Conservation (phyloP, 2,797 vertebrate species). For the Acrossocheilus fasciatus region DNA sequence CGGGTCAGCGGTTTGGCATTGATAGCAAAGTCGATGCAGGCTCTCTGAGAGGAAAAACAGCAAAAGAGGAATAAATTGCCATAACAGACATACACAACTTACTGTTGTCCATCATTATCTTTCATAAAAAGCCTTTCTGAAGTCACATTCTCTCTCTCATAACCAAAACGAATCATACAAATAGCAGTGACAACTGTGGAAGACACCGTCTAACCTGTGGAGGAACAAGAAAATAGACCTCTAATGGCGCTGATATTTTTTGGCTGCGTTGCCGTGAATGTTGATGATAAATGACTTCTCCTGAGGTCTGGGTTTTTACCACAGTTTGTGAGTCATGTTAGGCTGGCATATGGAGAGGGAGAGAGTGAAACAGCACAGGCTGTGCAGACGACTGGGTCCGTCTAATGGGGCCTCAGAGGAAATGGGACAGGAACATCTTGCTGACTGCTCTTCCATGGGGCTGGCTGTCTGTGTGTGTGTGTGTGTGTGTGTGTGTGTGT, state of each 20-base stretch:
- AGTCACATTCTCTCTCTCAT: background rate
- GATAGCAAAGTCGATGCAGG: slow-evolving; percentile 97
- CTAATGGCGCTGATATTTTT: slow-evolving; percentile 11
- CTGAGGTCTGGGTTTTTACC: slow-evolving; percentile 29
- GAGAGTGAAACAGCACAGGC: slow-evolving; percentile 31
- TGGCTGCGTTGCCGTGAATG: slow-evolving; percentile 5
- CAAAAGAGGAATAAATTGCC: background rate
- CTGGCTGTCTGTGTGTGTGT: slow-evolving; percentile 16
- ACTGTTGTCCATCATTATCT: background rate
- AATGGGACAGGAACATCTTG: slow-evolving; percentile 33
- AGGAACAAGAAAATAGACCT: slow-evolving; percentile 10
- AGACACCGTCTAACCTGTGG: background rate
- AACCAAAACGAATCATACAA: slow-evolving; percentile 30
- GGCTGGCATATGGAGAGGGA: slow-evolving; percentile 53
- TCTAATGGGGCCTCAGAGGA: slow-evolving; percentile 57
- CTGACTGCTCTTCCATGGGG: slow-evolving; percentile 44
- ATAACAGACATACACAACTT: background rate
- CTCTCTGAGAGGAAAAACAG: slow-evolving; percentile 81
- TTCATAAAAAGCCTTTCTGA: slow-evolving; percentile 14
- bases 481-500: slow-evolving; percentile 9
- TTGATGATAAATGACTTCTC: slow-evolving; percentile 29
- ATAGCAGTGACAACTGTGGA: slow-evolving; percentile 12
- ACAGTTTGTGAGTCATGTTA: slow-evolving; percentile 52
- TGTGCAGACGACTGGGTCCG: slow-evolving; percentile 18
- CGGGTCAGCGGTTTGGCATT: slow-evolving; percentile 95